Evolutionary conservation across 1,140 invertebrate species (phyloP), one percentile per base, ranked within the genome.

Genomic region (Dolichoris vasculosae): DNA sequence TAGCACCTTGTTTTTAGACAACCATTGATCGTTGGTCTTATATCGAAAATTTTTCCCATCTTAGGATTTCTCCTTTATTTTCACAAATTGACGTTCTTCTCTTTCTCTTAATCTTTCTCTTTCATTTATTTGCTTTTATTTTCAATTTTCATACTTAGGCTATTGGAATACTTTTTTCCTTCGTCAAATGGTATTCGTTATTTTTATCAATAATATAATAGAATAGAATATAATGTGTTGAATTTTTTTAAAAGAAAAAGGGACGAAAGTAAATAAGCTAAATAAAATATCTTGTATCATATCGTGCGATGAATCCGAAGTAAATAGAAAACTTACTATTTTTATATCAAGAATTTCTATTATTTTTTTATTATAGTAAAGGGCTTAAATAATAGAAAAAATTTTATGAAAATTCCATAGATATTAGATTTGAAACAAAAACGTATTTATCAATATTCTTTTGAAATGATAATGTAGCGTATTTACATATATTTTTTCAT

Each of bases 81-180:
- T 35, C n/a, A 38, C 30, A 55, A 20, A n/a, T 59, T 46, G 30
- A 55, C n/a, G 26, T 13, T 79, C 38, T 48, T 7, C 26, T 32
- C 46, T 1, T 23, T 23, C 30, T 63, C 48, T 59, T n/a, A n/a
- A n/a, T 51, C 69, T 32, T 38, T 55, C 67, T 59, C 23, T 64
- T 64, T 77, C 55, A 59, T 83, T 86, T 67, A 48, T 9, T 67
- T 30, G 9, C 38, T n/a, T 23, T 32, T 67, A 40, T 81, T 69
- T 77, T 86, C 73, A 64, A 69, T 82, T 82, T 86, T 76, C 78
- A 76, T 79, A 43, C 71, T 35, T 38, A n/a, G 38, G 26, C 63
- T 35, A 59, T 67, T 13, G 55, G 55, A 26, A 23, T 75, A 38
- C 9, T 11, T 84, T 84, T 78, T 55, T 71, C 46, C 83, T 55